Conservation (phyloP, 2,888 invertebrate genomes). For the Disparrhopalites patrizii region DNA sequence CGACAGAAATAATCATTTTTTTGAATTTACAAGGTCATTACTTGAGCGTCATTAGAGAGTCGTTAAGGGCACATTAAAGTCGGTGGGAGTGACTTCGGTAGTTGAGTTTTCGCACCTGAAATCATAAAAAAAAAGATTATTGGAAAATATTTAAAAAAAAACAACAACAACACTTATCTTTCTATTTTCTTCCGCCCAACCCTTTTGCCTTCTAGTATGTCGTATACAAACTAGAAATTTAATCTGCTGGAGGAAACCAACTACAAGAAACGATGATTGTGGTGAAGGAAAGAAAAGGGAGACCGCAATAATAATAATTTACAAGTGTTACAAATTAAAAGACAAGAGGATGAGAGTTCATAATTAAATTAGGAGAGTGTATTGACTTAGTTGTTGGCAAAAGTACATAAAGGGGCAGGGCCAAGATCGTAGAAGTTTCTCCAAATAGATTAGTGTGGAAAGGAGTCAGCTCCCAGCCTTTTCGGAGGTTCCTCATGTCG, state of each 20-base stretch:
- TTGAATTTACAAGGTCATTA: too few species aligned
- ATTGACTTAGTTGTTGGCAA: constrained; percentile 25
- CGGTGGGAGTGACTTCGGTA: not conserved
- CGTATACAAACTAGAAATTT: not conserved
- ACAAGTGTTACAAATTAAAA: not conserved
- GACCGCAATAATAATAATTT: constrained; percentile 1
- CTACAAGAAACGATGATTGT: too few species aligned
- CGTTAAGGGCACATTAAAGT: too few species aligned
- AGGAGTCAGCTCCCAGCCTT: constrained; percentile 3
- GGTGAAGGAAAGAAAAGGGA: too few species aligned
- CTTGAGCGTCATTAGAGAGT: too few species aligned
- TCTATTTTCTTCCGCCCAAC: not conserved
- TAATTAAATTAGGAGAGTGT: constrained; percentile 12
- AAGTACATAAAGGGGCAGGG: constrained; percentile 4
- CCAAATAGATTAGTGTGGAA: not conserved
- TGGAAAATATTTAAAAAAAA: too few species aligned
- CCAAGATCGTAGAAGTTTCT: not conserved
- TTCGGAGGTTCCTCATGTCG: constrained; percentile 8
- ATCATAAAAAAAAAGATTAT: too few species aligned
- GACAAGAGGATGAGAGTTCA: not conserved
- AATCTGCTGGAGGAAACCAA: not conserved
- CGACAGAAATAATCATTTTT: too few species aligned
- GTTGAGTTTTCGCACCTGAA: not conserved
- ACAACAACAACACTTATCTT: too few species aligned
- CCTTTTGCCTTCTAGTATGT: not conserved